phyloP scores from a whole-genome alignment of 2,888 invertebrate species.

The Sphinx pinastri region DNA sequence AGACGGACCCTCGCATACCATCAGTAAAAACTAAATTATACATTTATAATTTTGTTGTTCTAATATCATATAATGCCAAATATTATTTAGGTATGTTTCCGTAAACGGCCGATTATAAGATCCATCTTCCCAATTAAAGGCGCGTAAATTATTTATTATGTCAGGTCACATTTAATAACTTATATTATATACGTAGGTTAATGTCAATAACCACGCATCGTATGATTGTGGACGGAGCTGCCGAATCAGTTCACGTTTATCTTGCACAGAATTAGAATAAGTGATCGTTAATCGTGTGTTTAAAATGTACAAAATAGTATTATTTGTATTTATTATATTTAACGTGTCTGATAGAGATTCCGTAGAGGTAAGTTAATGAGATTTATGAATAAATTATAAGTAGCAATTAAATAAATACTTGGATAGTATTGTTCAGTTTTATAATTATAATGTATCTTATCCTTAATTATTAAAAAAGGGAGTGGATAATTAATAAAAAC shows the following conservation, averaged over 20 bases:
- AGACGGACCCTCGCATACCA: too few relatives aligned
- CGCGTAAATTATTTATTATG: constrained; percentile 4
- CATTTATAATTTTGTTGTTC: too few relatives aligned
- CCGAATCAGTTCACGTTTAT: constrained; percentile 5
- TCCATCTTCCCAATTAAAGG: background rate
- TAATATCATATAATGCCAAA: too few relatives aligned
- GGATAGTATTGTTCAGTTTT: too few relatives aligned
- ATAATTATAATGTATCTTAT: too few relatives aligned
- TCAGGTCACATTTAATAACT: constrained; percentile 25
- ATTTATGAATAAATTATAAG: too few relatives aligned
- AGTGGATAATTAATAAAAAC: too few relatives aligned
- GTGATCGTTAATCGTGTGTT: background rate
- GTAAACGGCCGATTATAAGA: background rate
- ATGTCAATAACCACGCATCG: constrained; percentile 31
- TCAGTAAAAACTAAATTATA: too few relatives aligned
- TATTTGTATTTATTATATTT: constrained; percentile 34
- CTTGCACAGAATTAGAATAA: background rate
- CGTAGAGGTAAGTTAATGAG: constrained; percentile 37
- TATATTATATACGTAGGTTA: constrained; percentile 45
- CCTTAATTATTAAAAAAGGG: too few relatives aligned
- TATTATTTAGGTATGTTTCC: background rate
- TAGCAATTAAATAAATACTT: too few relatives aligned
- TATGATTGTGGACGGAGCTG: constrained; percentile 30
- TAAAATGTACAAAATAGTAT: constrained; percentile 25
- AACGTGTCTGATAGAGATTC: constrained; percentile 33